Evolutionary conservation across 1,140 invertebrate genomes (phyloP), one percentile per base, ranked within the genome.

Genomic region (Microplitis mediator): DNA sequence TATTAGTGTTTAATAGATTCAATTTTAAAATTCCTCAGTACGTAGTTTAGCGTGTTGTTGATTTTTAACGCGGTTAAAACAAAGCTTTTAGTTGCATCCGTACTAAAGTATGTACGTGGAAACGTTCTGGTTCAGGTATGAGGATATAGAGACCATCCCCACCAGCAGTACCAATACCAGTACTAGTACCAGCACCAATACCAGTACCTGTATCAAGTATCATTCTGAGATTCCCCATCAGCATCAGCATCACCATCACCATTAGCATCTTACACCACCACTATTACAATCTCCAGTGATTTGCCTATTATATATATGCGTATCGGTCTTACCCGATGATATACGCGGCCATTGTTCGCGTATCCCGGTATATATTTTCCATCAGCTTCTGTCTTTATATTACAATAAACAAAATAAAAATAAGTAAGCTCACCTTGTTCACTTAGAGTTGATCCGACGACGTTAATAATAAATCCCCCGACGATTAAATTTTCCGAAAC

Each of bases 401-500:
- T 54, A 14, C 13, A 54, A 14, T 13, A n/a, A 54, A 16, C 52
- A 3, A 54, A 6, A 54, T 31, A 32, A 31, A 13, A 9, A 9
- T 60, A 31, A 31, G 9, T 34, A 31, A 34, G 54, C 75, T 80
- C 86, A 91, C 90, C 89, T 81, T 88, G 87, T 79, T 91, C 90
- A 32, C 85, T 84, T 79, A 95, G 89, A 4, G 89, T 89, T 67
- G 94, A 92, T 74, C 92, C 92, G 0, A 95, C 89, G 3, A 98
- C 89, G 83, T 92, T 93, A 13, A 93, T 87, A 3, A 98, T 91
- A 78, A 93, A 92, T 35, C 78, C 92, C 2, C 95, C 95, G 4
- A 92, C 82, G 3, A 91, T 87, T 1, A 92, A 90, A 76, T 94
- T 93, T 87, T 98, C 97, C 13, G 93, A 90, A 6, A 98, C 90